Percentiles rank a stretch among this genome's conserved stretches.
Conservation (phyloP, 1,140 invertebrate species). For the Anastrepha ludens region DNA sequence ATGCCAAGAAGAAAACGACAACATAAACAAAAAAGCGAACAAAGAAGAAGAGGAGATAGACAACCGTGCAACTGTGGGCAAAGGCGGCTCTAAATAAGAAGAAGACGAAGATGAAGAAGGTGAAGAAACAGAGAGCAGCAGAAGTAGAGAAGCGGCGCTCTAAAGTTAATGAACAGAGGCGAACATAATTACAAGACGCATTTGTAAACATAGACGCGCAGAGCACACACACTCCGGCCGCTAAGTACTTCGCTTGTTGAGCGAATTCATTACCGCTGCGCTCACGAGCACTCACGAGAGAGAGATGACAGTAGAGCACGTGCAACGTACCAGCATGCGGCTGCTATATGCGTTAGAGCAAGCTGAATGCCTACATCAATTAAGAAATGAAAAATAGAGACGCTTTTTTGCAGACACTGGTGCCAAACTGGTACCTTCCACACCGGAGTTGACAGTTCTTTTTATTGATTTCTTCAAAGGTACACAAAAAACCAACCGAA, state of each 20-base stretch:
- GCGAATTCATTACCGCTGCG: background rate
- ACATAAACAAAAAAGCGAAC: conserved; percentile 24
- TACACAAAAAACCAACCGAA: conserved; percentile 69
- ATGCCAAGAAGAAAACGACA: background rate
- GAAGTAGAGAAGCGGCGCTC: background rate
- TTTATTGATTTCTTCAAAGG: conserved; percentile 74
- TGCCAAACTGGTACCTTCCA: conserved; percentile 44
- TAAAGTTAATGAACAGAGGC: background rate
- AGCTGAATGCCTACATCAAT: conserved; percentile 19
- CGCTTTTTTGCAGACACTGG: conserved; percentile 32
- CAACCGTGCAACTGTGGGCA: background rate
- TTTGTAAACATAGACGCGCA: conserved; percentile 28
- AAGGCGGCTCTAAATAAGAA: background rate
- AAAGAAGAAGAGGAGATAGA: background rate
- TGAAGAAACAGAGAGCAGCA: background rate
- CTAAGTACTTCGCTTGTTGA: background rate
- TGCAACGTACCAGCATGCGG: background rate
- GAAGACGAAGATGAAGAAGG: background rate
- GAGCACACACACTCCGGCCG: background rate
- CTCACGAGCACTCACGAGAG: background rate
- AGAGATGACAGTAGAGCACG: conserved; percentile 23
- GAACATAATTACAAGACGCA: conserved; percentile 25
- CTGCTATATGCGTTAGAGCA: background rate
- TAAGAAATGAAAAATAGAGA: background rate
- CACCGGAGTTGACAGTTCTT: conserved; percentile 57